Percentiles rank a stretch among this genome's conserved stretches.
These are phyloP conservation scores for Podocnemis expansa DNA, from an alignment of 2,113 vertebrate species.

Conservation along the genomic window DNA sequence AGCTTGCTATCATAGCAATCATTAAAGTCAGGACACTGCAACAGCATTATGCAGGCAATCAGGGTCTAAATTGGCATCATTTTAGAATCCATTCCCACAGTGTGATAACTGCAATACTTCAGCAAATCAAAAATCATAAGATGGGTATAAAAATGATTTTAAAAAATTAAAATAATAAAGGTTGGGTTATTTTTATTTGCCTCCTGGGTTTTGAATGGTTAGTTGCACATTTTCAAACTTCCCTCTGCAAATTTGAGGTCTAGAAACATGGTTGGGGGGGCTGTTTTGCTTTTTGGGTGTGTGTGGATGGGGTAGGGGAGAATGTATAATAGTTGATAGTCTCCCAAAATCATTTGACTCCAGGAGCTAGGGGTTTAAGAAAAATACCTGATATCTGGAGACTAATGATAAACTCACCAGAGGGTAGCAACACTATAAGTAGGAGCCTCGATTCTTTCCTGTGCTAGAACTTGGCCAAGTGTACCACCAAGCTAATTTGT, in stretches of 20 bases:
- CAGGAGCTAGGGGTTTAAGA: not conserved
- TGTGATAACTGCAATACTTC: not conserved
- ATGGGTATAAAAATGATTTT: not conserved
- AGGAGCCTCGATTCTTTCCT: not conserved
- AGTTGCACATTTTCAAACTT: not conserved
- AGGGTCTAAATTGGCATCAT: fast-evolving
- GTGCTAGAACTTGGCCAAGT: too few relatives aligned
- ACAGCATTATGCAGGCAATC: not conserved
- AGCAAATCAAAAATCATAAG: not conserved
- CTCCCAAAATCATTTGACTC: not conserved
- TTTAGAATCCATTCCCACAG: not conserved
- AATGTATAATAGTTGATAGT: not conserved
- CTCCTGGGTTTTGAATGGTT: not conserved
- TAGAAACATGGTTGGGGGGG: not conserved
- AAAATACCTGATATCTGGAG: not conserved
- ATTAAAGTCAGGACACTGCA: not conserved
- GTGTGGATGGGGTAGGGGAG: too few relatives aligned
- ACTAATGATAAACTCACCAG: not conserved
- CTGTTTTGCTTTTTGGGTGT: fast-evolving
- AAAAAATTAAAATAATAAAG: not conserved
- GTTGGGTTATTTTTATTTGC: not conserved
- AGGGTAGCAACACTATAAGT: not conserved
- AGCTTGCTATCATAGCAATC: not conserved
- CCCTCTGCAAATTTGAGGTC: not conserved
- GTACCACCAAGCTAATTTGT: too few relatives aligned